Evolutionary conservation across 2,888 invertebrate species (phyloP).

Genomic region (Tipula vernalis): DNA sequence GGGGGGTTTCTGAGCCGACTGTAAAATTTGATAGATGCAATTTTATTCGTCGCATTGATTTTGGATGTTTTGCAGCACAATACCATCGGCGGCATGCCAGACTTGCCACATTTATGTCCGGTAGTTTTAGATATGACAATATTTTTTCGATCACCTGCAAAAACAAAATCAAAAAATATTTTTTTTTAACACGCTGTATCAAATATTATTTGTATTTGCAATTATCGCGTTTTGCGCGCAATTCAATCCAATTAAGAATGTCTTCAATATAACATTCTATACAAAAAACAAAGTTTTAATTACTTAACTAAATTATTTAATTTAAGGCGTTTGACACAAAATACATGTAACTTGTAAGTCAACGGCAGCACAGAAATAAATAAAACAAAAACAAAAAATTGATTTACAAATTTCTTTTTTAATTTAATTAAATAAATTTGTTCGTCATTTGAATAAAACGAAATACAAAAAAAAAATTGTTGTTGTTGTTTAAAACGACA

Average conservation of each 20-base stretch:
- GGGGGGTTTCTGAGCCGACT: neutral
- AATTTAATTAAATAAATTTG: neutral
- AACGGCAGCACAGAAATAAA: neutral
- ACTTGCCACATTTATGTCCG: neutral
- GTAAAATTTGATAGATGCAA: neutral
- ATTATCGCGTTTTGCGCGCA: neutral
- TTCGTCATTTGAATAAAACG: neutral
- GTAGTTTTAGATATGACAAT: neutral
- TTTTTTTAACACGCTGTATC: neutral
- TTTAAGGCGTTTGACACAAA: neutral
- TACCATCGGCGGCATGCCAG: neutral
- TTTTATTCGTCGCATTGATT: neutral
- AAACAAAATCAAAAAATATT: neutral
- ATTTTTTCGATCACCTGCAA: neutral
- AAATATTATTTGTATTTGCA: neutral
- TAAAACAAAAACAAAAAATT: neutral
- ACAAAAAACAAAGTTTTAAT: neutral
- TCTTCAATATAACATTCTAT: neutral
- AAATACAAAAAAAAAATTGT: neutral
- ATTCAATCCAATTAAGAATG: too few species aligned
- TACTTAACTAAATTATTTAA: neutral
- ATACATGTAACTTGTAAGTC: too few species aligned
- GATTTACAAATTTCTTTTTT: neutral
- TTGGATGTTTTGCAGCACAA: neutral
- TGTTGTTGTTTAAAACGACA: neutral